Base-by-base conservation (phyloP, 2,797 vertebrate genomes). In the Crocidura indochinensis region DNA sequence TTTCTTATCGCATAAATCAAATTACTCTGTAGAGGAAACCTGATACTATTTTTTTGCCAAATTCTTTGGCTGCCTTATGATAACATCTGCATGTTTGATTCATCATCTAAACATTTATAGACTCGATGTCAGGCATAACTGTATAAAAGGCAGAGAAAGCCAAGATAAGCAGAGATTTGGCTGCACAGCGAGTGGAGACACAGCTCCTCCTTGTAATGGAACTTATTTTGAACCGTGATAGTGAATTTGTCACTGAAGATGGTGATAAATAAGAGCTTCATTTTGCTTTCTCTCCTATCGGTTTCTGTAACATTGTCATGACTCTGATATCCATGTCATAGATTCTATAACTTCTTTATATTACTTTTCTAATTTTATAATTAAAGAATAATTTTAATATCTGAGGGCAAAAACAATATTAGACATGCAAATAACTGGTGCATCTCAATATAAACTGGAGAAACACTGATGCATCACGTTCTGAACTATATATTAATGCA, bases 221-320 rank as follows among this genome's bases (percentile, higher is more conserved):
- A 2, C 8, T 6, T 10, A 0, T 15, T 17, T 27, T 27, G 9
- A 53, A 12, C 11, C 10, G 44, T 10, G 72, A 79, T 0, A 10
- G 20, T 9, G 0, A 15, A 27, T 26, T 1, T 17, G 2, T 15
- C 8, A 2, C 0, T 0, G 6, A 53, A 53, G 20, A 44, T 5
- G 19, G 6, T 65, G 26, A 60, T 60, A 60, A 60, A 60, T 17
- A 56, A 19, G 56, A 60, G 19, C 56, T 60, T 60, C 22, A 27
- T 26, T 65, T 27, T 65, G 64, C 27, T 65, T 10, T 10, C 7
- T 65, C 8, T 65, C 24, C 64, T 65, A 27, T 65, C 64, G 10
- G 56, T 60, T 4, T 20, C 15, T 60, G 19, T 60, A 60, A 20
- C 56, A 60, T 60, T 60, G 19, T 38, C 38, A 38, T 38, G 17